Conservation (phyloP, 1,140 invertebrate genomes). For the Drosophila jambulina region DNA sequence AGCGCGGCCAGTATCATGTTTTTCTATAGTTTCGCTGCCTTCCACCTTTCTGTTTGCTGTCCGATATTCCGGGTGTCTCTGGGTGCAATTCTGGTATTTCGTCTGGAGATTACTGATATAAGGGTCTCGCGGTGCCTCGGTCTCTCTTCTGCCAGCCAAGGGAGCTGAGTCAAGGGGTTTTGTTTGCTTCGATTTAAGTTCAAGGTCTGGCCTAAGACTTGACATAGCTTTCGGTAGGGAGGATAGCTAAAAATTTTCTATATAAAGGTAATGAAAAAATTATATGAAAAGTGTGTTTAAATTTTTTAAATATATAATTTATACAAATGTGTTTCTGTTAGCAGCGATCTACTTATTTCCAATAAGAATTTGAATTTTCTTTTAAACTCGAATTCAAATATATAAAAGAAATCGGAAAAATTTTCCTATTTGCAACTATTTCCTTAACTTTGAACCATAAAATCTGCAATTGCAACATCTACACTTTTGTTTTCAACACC, state of each 20-base stretch:
- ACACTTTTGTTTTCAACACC: neutral
- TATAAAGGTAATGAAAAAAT: neutral
- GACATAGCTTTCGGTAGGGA: neutral
- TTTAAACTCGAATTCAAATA: too few relatives aligned
- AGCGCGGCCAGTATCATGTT: conserved; percentile 7
- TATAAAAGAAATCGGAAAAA: neutral
- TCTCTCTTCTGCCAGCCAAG: neutral
- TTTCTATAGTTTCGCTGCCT: conserved; percentile 14
- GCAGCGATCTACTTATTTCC: too few relatives aligned
- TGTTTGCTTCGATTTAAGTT: conserved; percentile 23
- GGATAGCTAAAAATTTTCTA: neutral
- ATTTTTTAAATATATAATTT: neutral
- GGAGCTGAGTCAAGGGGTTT: conserved; percentile 17
- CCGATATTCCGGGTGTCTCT: conserved; percentile 18
- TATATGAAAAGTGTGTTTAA: neutral
- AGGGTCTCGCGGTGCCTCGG: conserved; percentile 3
- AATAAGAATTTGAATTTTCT: too few relatives aligned
- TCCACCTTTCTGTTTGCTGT: conserved; percentile 43
- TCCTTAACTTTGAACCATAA: neutral
- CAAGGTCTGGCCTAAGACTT: conserved; percentile 11
- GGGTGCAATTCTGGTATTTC: conserved; percentile 32
- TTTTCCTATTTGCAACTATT: neutral
- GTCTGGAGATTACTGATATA: conserved; percentile 33
- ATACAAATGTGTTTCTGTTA: too few relatives aligned
- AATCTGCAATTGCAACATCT: neutral